Evolutionary conservation across 2,888 invertebrate species (phyloP), one percentile per base, ranked within the genome.

Genomic region (Poecilobothrus nobilitatus): DNA sequence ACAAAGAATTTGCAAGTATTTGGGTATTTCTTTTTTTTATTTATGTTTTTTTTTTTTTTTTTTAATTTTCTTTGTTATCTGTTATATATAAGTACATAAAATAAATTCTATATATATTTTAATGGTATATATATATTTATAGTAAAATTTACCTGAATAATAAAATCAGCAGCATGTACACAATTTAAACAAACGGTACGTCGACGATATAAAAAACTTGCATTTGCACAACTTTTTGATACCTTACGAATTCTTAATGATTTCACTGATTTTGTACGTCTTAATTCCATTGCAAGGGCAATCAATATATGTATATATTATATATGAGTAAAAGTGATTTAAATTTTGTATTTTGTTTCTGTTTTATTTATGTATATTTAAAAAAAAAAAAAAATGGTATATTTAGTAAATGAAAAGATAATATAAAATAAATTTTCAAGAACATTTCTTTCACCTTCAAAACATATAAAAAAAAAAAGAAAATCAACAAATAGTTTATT

Each of bases 241-340:
- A 74, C 70, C 71, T 77, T 77, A 65, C 77, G 75, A 63, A 76
- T 75, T 68, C 77, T 75, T 71, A 76, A 73, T 68, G 77, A 77
- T 70, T 76, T 77, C 21, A 76, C 70, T 33, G 78, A 78, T 72
- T 74, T 75, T 34, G 78, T 74, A 27, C 77, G 75, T 70, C 76
- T 74, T 71, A 76, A 71, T 72, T 77, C 78, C 78, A 77, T 77
- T 68, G 74, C 70, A 70, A 72, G 69, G 67, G 68, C 63, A 68
- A 68, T 8, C 9, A 27, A 27, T 27, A 27, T 27, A 27, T 27
- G 5, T 27, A 27, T 27, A 27, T 27, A 27, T 27, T 27, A 27
- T 27, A 27, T 27, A 27, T 27, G 2, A 5, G 27, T 27, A 27
- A 27, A 27, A 27, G 27, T 27, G 37, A 37, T 37, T 37, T 37